Conservation (phyloP, 1,140 invertebrate species). For the Agrilus planipennis region DNA sequence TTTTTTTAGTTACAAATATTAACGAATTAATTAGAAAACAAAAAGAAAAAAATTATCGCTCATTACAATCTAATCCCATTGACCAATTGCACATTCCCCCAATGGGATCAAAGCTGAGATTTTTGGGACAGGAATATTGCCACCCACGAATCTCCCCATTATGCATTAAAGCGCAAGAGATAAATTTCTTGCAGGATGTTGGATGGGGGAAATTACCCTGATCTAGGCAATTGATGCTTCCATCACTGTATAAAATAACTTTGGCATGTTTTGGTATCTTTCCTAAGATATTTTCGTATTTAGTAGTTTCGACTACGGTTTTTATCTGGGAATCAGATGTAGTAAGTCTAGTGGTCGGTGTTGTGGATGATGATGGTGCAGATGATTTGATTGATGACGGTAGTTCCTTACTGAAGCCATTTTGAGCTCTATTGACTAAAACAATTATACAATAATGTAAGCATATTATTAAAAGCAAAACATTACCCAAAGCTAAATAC, state of each 20-base stretch:
- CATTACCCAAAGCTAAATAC: too few relatives aligned
- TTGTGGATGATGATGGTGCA: too few relatives aligned
- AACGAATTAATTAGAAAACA: too few relatives aligned
- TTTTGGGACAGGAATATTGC: conserved; percentile 76
- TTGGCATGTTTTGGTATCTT: conserved; percentile 33
- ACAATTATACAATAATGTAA: too few relatives aligned
- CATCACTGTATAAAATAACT: conserved; percentile 39
- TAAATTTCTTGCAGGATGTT: conserved; percentile 76
- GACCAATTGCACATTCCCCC: conserved; percentile 86
- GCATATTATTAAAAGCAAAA: too few relatives aligned
- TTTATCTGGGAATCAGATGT: neutral
- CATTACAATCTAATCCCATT: conserved; percentile 58
- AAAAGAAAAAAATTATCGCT: conserved; percentile 23
- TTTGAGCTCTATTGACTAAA: too few relatives aligned
- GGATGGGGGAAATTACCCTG: conserved; percentile 83
- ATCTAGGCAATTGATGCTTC: conserved; percentile 67
- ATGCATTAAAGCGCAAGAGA: conserved; percentile 73
- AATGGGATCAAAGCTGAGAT: conserved; percentile 72
- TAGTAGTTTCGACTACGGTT: neutral
- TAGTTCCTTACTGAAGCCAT: too few relatives aligned
- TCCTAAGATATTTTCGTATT: conserved; percentile 31
- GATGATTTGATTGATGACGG: too few relatives aligned
- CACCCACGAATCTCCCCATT: conserved; percentile 63
- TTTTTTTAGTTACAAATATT: too few relatives aligned
- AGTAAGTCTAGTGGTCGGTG: too few relatives aligned